Evolutionary conservation across 2,797 vertebrate genomes (phyloP), one percentile per base, ranked within the genome.

Genomic region (Enteromius thamalakanensis): DNA sequence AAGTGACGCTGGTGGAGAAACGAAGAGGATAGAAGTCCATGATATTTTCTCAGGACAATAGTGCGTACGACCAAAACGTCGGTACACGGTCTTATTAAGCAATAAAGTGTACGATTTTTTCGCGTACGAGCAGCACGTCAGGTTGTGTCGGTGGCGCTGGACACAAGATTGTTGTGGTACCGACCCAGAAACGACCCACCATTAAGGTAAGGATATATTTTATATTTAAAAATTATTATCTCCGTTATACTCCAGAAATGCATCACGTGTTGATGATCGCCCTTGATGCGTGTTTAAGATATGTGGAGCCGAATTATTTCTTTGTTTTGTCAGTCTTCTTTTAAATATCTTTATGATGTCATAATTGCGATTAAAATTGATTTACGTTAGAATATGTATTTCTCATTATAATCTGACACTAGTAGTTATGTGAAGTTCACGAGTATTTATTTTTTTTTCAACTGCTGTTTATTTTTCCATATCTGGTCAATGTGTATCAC

Each of bases 1-100:
- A 79, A 85, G 68, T 62, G 84, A 83, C 72, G 53, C 40, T 45
- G 9, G 42, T 9, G 47, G 45, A 40, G 80, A 75, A 64, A 72
- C 51, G 79, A 70, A 1, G 75, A 29, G 58, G 11, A 6, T 47
- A 26, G 6, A 85, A 69, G 9, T 70, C 3, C 19, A 67, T 29
- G 67, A 82, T 32, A 19, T 58, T 29, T 8, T 40, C 47, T 21
- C 58, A 49, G 47, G 62, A 82, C 21, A 62, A 17, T 23, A 49
- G 42, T 65, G 47, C 14, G 29, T 23, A 8, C 40, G 29, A 49
- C 0, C 70, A 14, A 34, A 45, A 23, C 34, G 6, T 4, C n/a
- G n/a, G 47, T 3, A 21, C 32, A 21, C n/a, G 11, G n/a, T 51
- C 55, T 40, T 75, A 17, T 51, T 47, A 14, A 51, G 55, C 70